Evolutionary conservation across 1,140 invertebrate genomes (phyloP), one percentile per base, ranked within the genome.

Genomic region (Zaprionus vittiger): DNA sequence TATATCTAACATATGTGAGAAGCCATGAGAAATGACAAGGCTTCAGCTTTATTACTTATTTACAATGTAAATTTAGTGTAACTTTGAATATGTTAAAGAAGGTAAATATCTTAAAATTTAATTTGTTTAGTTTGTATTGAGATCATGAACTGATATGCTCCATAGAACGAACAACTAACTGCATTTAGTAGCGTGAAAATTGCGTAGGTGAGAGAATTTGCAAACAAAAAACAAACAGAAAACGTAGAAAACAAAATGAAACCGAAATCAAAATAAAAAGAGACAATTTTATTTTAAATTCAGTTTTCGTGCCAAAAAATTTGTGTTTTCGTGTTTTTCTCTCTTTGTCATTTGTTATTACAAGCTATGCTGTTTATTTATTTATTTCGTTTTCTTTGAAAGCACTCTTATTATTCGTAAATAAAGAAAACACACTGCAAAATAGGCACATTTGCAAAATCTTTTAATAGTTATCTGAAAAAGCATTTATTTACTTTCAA

Each of bases 401-500:
- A 49, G 47, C 47, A 52, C 47, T 52, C 20, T 52, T 52, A 52
- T 12, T 52, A 24, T 52, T 52, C 20, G 12, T 24, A 52, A 52
- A 52, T 52, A 52, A 22, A 52, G 11, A 22, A n/a, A 17, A 52
- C 2, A 5, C n/a, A 44, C 11, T 20, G 47, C 47, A 20, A 47
- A 47, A 47, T 47, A 47, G 41, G 41, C n/a, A 20, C 20, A 22
- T 1, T 17, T 22, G 47, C 20, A 4, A 24, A 5, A 24, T 52
- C 47, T 24, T 52, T 52, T 5, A 49, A 49, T 49, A 49, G 47
- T 49, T 49, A 20, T 49, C 15, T 9, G 47, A 22, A 20, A 22
- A 20, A 12, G 4, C 5, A 4, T 24, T 22, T 52, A 24, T 52
- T 52, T 52, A 52, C 47, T 52, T 52, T 52, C 11, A 14, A 24